A percentile compares a stretch with the other conserved stretches of the same genome.
Evolutionary conservation across 1,140 invertebrate genomes (phyloP).

Genomic region (Drosophila pallidifrons): DNA sequence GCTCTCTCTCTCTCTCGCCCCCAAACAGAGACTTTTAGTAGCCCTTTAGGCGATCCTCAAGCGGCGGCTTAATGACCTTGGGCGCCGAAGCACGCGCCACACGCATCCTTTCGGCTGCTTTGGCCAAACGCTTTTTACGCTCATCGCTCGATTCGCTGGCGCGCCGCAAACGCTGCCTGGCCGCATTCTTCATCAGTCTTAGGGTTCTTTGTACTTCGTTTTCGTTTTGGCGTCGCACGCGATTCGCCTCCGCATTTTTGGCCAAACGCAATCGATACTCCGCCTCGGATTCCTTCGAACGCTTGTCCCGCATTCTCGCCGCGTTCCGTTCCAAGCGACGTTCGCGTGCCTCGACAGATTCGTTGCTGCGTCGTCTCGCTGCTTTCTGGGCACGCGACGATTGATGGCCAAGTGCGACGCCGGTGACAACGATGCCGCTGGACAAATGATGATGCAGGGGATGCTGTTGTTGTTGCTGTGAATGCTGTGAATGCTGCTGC

Average conservation of each 20-base stretch:
- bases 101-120: constrained; percentile 81
- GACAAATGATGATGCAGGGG: constrained; percentile 80
- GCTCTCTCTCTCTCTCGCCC: background rate
- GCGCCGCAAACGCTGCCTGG: constrained; percentile 77
- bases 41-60: constrained; percentile 81
- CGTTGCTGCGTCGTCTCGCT: constrained; percentile 80
- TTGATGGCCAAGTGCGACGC: constrained; percentile 52
- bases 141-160: constrained; percentile 85
- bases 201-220: constrained; percentile 85
- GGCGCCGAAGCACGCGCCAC: constrained; percentile 75
- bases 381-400: constrained; percentile 77
- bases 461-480: constrained; percentile 62
- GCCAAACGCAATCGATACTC: constrained; percentile 81
- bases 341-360: constrained; percentile 76
- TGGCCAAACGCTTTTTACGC: constrained; percentile 85
- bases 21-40: constrained; percentile 50
- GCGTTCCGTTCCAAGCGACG: constrained; percentile 80
- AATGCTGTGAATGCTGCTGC: constrained; percentile 51
- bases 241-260: constrained; percentile 84
- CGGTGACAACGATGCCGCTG: constrained; percentile 62
- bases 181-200: constrained; percentile 85
- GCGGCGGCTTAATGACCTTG: constrained; percentile 81
- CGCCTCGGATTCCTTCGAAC: constrained; percentile 76
- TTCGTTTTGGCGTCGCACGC: constrained; percentile 83
- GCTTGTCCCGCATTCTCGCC: constrained; percentile 81